Evolutionary conservation across 2,797 vertebrate genomes (phyloP).

Genomic region (Tenualosa ilisha): DNA sequence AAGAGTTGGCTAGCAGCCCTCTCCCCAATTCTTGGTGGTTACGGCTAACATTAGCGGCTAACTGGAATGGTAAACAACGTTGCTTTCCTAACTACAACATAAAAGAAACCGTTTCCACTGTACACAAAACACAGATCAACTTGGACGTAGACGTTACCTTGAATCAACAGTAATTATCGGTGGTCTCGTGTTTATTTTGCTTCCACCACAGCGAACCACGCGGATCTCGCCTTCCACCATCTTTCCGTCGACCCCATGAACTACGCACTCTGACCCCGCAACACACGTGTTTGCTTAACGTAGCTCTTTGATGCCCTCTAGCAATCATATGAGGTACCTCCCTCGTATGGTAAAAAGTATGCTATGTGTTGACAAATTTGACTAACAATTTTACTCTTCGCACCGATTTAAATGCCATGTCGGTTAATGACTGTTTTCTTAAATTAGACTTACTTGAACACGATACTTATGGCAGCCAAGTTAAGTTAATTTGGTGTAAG

Average conservation of each 20-base stretch:
- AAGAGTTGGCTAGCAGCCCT: neutral
- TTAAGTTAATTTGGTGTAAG: no score
- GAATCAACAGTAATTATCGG: conserved; percentile 81
- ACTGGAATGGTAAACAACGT: neutral
- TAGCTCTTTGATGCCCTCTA: neutral
- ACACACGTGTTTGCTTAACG: neutral
- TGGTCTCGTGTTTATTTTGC: conserved; percentile 73
- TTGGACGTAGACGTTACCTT: conserved; percentile 58
- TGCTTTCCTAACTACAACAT: neutral
- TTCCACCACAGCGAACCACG: conserved; percentile 89
- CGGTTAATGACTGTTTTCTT: no score
- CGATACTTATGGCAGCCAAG: no score
- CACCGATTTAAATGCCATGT: no score
- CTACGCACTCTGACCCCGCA: conserved; percentile 46
- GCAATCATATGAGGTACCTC: neutral
- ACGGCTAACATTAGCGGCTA: neutral
- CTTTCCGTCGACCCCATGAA: conserved; percentile 55
- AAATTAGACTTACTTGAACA: no score
- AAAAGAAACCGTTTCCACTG: neutral
- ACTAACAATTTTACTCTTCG: no score
- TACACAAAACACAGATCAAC: neutral
- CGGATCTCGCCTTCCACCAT: conserved; percentile 80
- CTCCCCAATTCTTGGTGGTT: neutral
- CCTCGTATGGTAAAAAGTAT: neutral
- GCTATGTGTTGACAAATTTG: no score